Percentiles rank a stretch among this genome's conserved stretches.
phyloP scores from a whole-genome alignment of 2,797 vertebrate genomes.

The Danio tinwini region DNA sequence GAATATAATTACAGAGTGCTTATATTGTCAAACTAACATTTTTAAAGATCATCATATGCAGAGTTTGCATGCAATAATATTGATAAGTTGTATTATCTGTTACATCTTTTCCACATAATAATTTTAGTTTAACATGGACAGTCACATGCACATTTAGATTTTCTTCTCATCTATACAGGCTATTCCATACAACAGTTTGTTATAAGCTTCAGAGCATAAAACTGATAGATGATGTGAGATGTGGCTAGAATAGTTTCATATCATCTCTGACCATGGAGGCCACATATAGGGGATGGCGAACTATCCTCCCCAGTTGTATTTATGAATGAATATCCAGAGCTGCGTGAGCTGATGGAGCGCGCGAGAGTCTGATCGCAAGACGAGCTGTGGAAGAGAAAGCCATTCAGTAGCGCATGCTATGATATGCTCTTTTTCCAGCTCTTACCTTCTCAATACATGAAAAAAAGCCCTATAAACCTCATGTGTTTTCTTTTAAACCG shows the following conservation, averaged over 20 bases:
- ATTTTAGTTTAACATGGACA: neutral
- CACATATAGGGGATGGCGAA: slow-evolving; percentile 38
- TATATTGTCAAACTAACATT: neutral
- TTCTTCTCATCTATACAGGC: neutral
- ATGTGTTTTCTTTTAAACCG: slow-evolving; percentile 12
- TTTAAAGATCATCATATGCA: neutral
- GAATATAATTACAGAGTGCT: too few species aligned
- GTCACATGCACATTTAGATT: neutral
- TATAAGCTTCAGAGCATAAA: slow-evolving; percentile 1
- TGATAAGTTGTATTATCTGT: neutral
- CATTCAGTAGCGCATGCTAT: slow-evolving; percentile 9
- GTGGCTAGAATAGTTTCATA: slow-evolving; percentile 31
- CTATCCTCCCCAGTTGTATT: slow-evolving; percentile 50
- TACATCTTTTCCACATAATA: neutral
- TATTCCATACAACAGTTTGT: neutral
- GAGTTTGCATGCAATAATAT: neutral
- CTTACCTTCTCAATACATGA: neutral
- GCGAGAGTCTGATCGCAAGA: slow-evolving; percentile 6
- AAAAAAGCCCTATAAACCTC: neutral
- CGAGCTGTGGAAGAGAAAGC: neutral
- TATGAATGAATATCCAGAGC: slow-evolving; percentile 65
- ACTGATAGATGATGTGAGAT: slow-evolving; percentile 10
- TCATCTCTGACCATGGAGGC: slow-evolving; percentile 31
- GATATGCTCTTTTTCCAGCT: neutral
- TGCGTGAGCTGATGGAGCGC: slow-evolving; percentile 34